Evolutionary conservation across 2,113 vertebrate species (phyloP), one percentile per base, ranked within the genome.

Genomic region (Psilopogon haemacephalus): DNA sequence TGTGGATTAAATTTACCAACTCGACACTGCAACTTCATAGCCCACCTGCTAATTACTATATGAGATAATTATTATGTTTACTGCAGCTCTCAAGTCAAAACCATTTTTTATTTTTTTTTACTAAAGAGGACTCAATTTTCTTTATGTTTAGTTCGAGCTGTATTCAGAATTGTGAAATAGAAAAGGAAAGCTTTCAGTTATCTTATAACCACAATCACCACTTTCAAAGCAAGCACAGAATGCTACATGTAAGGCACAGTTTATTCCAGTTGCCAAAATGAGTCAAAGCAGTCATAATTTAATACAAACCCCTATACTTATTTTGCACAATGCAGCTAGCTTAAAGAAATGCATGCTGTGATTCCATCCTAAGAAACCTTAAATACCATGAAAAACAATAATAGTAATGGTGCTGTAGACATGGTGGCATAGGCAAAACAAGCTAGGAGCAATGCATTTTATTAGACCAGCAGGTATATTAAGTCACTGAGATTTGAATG

Each of bases 361-460:
- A 70, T 79, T 95, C 78, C 12, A 59, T 37, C 40, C 24, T 46
- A 89, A 67, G 59, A 73, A 89, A 88, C 89, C n/a, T 71, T 82
- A 89, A 95, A 83, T 58, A 87, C 32, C 32, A 67, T 50, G 56
- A 85, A 91, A 91, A 91, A 73, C 33, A 89, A 42, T 67, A 90
- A 76, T 32, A 79, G 9, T 59, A 69, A 72, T 85, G 32, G 20
- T 76, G 13, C 42, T 83, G 64, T 70, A 70, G 75, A 76, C 28
- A 38, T 32, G 21, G 81, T 48, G 64, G 33, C 50, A 77, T 85
- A 85, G 23, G 60, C 5, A 55, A 81, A 85, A 63, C 37, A 83
- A 95, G 28, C 44, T 76, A 91, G 38, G 87, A 94, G 30, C 16
- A 93, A 67, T 76, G 11, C 20, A 83, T 85, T 93, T 83, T 73